Evolutionary conservation across 1,140 invertebrate species (phyloP).

Genomic region (Drosophila grimshawi): DNA sequence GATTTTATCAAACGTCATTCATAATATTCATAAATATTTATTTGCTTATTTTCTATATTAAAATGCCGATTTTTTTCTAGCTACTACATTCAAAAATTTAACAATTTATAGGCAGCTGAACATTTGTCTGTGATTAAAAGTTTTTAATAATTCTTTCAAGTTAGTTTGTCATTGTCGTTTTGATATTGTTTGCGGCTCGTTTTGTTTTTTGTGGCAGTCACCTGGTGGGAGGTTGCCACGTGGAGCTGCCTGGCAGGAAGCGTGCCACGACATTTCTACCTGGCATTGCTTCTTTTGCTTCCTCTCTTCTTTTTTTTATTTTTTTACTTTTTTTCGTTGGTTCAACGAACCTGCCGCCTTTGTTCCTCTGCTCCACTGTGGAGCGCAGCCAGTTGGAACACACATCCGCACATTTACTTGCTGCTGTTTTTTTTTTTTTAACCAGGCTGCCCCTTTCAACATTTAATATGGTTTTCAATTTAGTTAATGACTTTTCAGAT

Average conservation of each 20-base stretch:
- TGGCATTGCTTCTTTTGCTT: conserved; percentile 21
- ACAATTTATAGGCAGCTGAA: no score
- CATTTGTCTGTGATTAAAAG: no score
- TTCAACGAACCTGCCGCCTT: conserved; percentile 68
- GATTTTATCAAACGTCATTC: no score
- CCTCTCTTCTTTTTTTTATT: background rate
- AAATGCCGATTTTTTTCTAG: no score
- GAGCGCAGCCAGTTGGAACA: conserved; percentile 50
- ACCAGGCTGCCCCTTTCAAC: conserved; percentile 1
- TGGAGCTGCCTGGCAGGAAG: conserved; percentile 11
- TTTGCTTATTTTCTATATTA: no score
- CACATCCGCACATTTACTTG: conserved; percentile 6
- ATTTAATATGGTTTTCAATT: conserved; percentile 75
- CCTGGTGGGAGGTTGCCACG: background rate
- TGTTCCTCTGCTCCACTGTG: conserved; percentile 15
- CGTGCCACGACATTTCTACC: conserved; percentile 64
- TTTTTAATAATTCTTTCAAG: no score
- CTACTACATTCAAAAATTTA: no score
- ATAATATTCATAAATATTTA: no score
- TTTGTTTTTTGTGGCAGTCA: conserved; percentile 18
- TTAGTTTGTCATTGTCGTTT: background rate
- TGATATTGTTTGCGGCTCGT: conserved; percentile 34
- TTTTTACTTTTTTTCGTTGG: conserved; percentile 44
- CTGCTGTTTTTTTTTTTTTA: background rate
- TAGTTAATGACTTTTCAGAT: conserved; percentile 70